Evolutionary conservation across 2,888 invertebrate genomes (phyloP).

Genomic region (Pammene aurita): DNA sequence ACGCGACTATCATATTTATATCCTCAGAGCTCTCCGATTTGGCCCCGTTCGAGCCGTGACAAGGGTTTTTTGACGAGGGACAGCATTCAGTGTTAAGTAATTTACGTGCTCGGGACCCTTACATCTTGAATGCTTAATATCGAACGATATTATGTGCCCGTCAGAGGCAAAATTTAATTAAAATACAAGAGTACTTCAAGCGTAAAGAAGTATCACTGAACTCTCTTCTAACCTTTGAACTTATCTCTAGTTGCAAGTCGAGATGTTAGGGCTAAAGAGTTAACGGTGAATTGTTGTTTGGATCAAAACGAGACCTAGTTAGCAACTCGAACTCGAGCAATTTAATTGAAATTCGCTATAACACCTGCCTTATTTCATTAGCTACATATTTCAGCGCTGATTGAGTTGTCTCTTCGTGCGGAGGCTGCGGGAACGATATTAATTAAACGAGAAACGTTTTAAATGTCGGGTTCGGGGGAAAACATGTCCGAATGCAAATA

Average conservation of each 20-base stretch:
- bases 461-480: conserved; percentile 1
- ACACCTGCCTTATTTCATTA: conserved; percentile 38
- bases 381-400: conserved; percentile 22
- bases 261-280: neutral
- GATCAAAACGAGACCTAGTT: conserved; percentile 42
- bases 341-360: conserved; percentile 26
- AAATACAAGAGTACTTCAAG: conserved; percentile 13
- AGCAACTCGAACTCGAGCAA: conserved; percentile 16
- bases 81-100: conserved; percentile 61
- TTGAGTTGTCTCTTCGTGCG: conserved; percentile 15
- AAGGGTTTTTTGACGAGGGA: conserved; percentile 70
- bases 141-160: conserved; percentile 33
- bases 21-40: conserved; percentile 56
- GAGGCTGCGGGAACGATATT: conserved; percentile 7
- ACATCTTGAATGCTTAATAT: conserved; percentile 57
- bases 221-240: neutral
- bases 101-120: conserved; percentile 58
- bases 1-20: conserved; percentile 58
- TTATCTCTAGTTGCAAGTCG: neutral
- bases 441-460: conserved; percentile 16
- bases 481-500: conserved; percentile 2
- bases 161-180: conserved; percentile 30
- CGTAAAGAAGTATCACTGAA: conserved; percentile 11
- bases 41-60: conserved; percentile 64
- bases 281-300: conserved; percentile 41